Evolutionary conservation across 2,888 invertebrate genomes (phyloP), one percentile per base, ranked within the genome.

Genomic region (Octonoba sinensis): DNA sequence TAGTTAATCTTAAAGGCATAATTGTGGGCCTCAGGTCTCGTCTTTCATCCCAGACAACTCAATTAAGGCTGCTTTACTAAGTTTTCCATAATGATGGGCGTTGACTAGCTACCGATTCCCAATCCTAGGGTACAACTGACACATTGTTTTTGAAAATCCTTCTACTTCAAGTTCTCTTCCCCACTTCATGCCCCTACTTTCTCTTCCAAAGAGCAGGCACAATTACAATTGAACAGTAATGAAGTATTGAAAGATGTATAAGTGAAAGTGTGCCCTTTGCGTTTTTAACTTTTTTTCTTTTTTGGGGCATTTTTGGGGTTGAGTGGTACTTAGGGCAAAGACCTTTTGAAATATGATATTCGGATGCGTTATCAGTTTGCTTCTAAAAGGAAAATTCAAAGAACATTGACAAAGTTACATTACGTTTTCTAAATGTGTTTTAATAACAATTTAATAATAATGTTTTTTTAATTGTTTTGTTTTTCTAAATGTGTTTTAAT

Each of bases 31-130:
- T 79, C 62, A 79, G 27, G 18, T 54, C 66, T 67, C 44, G 72
- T 66, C 72, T 72, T 79, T 67, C 66, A 67, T 36, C 46, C 11
- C 47, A 79, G 78, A 79, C 78, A 73, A 65, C 78, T 79, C 78
- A 79, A 79, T 79, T 79, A 79, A 60, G 70, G 57, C 59, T 27
- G 54, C 60, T 62, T 79, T 60, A 54, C 49, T 51, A 22, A n/a
- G 59, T 71, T 77, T 46, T 36, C 65, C 57, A 60, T 47, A 47
- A 15, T 44, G 64, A 67, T 72, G 78, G 78, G 78, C 78, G 78
- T 79, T 59, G 22, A 20, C 47, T 4, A 24, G 72, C 67, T 79
- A 72, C 72, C 62, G 78, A 72, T 72, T 59, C 65, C 47, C 66
- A 57, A 47, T 56, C 62, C 57, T 46, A 57, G 11, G 36, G 15